Evolutionary conservation across 2,888 invertebrate genomes (phyloP).

Genomic region (Dryocosmus kuriphilus): DNA sequence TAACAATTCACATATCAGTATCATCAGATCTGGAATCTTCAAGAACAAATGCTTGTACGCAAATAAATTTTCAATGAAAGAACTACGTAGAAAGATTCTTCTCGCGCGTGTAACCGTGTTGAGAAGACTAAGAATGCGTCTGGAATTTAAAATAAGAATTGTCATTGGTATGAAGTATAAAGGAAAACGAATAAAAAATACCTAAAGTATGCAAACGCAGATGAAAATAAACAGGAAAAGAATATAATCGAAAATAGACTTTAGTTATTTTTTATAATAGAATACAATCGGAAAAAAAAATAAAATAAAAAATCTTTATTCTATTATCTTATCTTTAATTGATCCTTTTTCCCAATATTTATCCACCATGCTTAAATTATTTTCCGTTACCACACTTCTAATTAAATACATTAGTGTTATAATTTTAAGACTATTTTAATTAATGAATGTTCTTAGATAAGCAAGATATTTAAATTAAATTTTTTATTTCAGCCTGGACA

Average conservation of each 20-base stretch:
- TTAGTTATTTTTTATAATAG: neutral
- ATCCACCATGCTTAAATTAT: neutral
- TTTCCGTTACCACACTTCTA: neutral
- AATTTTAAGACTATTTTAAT: neutral
- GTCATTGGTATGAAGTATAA: slow-evolving; percentile 1
- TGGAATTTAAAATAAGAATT: slow-evolving; percentile 53
- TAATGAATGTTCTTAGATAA: neutral
- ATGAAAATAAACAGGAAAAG: slow-evolving; percentile 18
- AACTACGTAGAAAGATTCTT: slow-evolving; percentile 54
- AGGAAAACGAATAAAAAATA: slow-evolving; percentile 28
- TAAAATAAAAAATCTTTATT: too few species aligned
- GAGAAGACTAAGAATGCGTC: slow-evolving; percentile 51
- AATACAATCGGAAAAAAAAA: neutral
- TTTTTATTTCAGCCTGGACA: slow-evolving; percentile 82
- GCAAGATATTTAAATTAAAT: neutral
- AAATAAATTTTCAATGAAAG: slow-evolving; percentile 47
- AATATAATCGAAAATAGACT: neutral
- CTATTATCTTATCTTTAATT: too few species aligned
- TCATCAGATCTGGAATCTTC: slow-evolving; percentile 29
- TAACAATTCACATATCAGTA: slow-evolving; percentile 21
- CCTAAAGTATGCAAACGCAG: slow-evolving; percentile 1
- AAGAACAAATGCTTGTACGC: slow-evolving; percentile 14
- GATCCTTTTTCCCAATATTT: neutral
- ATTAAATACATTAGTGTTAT: neutral
- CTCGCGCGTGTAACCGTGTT: slow-evolving; percentile 45